phyloP scores from a whole-genome alignment of 2,797 vertebrate species.

The Buceros bicornis region DNA sequence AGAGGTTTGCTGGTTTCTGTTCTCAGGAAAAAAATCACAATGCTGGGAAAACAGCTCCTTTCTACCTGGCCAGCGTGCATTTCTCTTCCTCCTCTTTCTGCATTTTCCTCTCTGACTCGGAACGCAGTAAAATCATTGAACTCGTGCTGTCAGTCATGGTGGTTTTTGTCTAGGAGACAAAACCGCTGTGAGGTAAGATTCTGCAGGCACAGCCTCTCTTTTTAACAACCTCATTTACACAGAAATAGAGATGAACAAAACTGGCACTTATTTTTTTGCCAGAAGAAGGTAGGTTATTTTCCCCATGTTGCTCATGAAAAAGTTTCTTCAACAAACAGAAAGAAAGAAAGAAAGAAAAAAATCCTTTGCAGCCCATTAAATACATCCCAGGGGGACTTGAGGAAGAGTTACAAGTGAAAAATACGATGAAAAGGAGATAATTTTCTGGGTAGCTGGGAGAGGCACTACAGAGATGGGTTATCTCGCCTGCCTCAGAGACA shows the following conservation, averaged over 20 bases:
- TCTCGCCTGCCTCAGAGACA: not conserved
- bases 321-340: not conserved
- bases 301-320: not conserved
- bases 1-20: not conserved
- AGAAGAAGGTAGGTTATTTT: not conserved
- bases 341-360: not conserved
- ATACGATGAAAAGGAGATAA: not conserved
- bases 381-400: not conserved
- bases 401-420: not conserved
- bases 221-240: not conserved
- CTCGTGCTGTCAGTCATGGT: not conserved
- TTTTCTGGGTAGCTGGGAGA: not conserved
- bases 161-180: not conserved
- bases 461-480: not conserved
- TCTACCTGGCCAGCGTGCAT: not conserved
- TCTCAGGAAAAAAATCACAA: not conserved
- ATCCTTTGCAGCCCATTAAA: not conserved
- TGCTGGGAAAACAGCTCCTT: not conserved
- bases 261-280: not conserved
- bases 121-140: not conserved
- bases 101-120: accelerated
- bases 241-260: not conserved
- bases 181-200: not conserved
- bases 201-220: not conserved
- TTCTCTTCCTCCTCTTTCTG: not conserved